Evolutionary conservation across 2,113 vertebrate species (phyloP).

Genomic region (Siniperca chuatsi): DNA sequence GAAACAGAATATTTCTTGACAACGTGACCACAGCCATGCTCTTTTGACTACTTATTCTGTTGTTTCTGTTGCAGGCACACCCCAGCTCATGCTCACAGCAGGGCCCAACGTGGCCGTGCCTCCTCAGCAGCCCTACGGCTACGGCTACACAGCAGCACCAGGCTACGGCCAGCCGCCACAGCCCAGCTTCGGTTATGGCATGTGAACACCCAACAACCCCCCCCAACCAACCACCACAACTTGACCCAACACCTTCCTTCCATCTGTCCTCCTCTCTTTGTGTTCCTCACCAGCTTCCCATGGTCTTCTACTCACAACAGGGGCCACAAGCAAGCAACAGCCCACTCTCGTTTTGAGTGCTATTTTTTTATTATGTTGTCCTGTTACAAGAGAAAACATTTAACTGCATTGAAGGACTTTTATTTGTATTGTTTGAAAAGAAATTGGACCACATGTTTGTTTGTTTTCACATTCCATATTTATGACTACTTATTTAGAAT

Average conservation of each 20-base stretch:
- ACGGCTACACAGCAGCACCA: constrained; percentile 92
- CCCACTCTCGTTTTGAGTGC: constrained; percentile 81
- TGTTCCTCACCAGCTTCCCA: constrained; percentile 92
- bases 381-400: constrained; percentile 70
- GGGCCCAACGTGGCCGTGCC: constrained; percentile 96
- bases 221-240: constrained; percentile 1
- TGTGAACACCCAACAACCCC: constrained; percentile 86
- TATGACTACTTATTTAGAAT: constrained; percentile 86
- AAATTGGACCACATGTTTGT: constrained; percentile 86
- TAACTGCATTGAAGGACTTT: constrained; percentile 93
- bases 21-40: too few species aligned
- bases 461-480: constrained; percentile 94
- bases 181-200: constrained; percentile 96
- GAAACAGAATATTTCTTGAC: neutral
- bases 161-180: constrained; percentile 89
- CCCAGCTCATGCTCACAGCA: constrained; percentile 98
- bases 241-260: constrained; percentile 61
- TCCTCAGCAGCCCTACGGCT: constrained; percentile 96
- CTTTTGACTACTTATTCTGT: neutral
- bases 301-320: constrained; percentile 90
- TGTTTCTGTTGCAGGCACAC: constrained; percentile 87
- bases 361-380: constrained; percentile 86
- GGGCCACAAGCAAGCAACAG: constrained; percentile 86
- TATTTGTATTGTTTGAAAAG: constrained; percentile 88
- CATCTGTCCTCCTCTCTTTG: constrained; percentile 85